Percentiles rank a stretch among this genome's conserved stretches.
phyloP scores from a whole-genome alignment of 2,113 vertebrate genomes.

The Xenopus borealis region DNA sequence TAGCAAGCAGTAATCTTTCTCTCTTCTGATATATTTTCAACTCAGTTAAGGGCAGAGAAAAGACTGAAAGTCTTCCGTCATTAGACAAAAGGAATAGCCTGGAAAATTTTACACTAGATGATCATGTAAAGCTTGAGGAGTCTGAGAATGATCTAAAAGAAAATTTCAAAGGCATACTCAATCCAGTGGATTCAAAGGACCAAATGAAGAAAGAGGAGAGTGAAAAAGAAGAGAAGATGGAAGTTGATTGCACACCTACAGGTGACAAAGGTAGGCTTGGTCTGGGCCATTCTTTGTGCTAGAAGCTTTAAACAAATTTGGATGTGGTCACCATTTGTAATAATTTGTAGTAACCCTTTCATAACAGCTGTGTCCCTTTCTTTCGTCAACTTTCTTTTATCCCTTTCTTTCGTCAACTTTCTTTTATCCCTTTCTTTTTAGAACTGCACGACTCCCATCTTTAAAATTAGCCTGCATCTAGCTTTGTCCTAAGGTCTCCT shows the following conservation, averaged over 20 bases:
- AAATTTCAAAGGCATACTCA: constrained; percentile 54
- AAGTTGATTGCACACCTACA: constrained; percentile 39
- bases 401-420: too few relatives aligned
- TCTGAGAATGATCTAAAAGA: constrained; percentile 41
- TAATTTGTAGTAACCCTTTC: too few relatives aligned
- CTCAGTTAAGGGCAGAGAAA: constrained; percentile 58
- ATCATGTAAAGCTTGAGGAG: constrained; percentile 52
- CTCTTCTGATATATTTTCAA: neutral
- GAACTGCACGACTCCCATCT: too few relatives aligned
- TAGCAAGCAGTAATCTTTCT: neutral
- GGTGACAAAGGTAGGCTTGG: constrained; percentile 55
- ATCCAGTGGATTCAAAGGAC: constrained; percentile 53
- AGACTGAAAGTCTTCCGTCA: constrained; percentile 59
- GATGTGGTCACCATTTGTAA: too few relatives aligned
- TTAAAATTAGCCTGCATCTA: too few relatives aligned
- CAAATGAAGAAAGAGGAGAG: constrained; percentile 56
- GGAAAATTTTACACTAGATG: constrained; percentile 61
- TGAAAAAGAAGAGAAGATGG: constrained; percentile 56
- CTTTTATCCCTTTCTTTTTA: too few relatives aligned
- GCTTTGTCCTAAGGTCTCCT: too few relatives aligned
- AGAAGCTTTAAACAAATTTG: too few relatives aligned
- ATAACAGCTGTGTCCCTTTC: too few relatives aligned
- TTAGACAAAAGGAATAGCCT: constrained; percentile 68
- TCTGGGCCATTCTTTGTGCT: too few relatives aligned
- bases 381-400: too few relatives aligned